phyloP scores from a whole-genome alignment of 2,888 invertebrate genomes.

The Melanostoma scalare region DNA sequence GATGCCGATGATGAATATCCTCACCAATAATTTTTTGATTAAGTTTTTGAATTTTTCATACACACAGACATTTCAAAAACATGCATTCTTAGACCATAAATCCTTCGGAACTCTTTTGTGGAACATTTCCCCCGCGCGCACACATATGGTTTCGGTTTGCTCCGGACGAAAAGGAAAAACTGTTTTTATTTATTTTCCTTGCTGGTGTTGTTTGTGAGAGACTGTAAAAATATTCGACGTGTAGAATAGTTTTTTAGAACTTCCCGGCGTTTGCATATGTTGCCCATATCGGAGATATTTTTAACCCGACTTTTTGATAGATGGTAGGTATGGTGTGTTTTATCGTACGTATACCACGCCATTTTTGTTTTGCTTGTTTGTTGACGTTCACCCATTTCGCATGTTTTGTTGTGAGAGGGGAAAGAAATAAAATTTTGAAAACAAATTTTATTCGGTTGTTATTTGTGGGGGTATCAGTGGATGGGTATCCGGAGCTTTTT shows the following conservation, averaged over 20 bases:
- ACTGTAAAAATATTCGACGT: constrained; percentile 56
- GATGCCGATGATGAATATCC: constrained; percentile 58
- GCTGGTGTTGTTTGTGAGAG: neutral
- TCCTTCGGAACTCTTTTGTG: constrained; percentile 33
- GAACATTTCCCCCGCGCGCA: constrained; percentile 4
- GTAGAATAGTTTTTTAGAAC: constrained; percentile 55
- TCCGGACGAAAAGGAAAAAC: constrained; percentile 56
- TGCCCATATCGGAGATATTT: constrained; percentile 44
- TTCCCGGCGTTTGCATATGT: constrained; percentile 57
- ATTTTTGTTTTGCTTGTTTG: constrained; percentile 6
- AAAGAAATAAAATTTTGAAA: constrained; percentile 51
- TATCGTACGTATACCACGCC: constrained; percentile 23
- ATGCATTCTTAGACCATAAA: constrained; percentile 46
- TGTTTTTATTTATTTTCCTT: neutral
- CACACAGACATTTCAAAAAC: neutral
- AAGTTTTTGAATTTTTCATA: constrained; percentile 66
- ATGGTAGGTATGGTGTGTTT: constrained; percentile 39
- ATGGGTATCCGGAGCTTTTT: constrained; percentile 24
- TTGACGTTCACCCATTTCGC: constrained; percentile 20
- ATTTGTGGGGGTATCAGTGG: constrained; percentile 24
- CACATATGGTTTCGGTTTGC: constrained; percentile 31
- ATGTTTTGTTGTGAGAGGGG: constrained; percentile 15
- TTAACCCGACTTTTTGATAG: constrained; percentile 47
- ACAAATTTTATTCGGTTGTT: constrained; percentile 68
- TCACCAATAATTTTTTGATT: constrained; percentile 69